Conservation (phyloP, 2,797 vertebrate species). For the Phyllotis vaccarum region DNA sequence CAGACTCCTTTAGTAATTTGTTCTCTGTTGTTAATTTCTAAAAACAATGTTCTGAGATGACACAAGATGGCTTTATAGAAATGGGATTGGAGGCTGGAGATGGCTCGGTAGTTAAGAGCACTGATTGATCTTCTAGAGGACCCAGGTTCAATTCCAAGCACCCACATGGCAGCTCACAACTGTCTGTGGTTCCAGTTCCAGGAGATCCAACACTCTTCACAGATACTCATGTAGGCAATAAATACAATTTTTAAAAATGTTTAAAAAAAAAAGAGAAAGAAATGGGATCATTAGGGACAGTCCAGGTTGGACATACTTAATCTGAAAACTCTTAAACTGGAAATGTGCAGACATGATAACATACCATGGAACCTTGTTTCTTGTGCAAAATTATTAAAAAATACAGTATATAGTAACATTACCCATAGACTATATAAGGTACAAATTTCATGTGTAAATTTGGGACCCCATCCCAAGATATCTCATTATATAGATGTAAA, state of each 20-base stretch:
- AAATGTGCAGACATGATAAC: background rate
- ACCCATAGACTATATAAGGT: background rate
- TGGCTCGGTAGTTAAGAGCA: too few relatives aligned
- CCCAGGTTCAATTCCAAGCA: too few relatives aligned
- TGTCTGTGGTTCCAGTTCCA: too few relatives aligned
- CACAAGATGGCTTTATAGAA: fast-evolving
- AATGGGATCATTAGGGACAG: background rate
- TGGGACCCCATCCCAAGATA: background rate
- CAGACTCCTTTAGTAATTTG: background rate
- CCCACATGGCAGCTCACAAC: too few relatives aligned
- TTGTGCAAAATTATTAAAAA: background rate
- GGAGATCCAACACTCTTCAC: too few relatives aligned
- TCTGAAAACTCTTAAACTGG: background rate
- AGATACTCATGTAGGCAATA: too few relatives aligned
- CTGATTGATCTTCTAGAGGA: too few relatives aligned
- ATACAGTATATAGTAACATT: background rate
- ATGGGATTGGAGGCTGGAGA: too few relatives aligned
- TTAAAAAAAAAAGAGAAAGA: too few relatives aligned
- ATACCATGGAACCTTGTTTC: background rate
- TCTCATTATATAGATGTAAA: background rate
- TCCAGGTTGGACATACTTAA: background rate
- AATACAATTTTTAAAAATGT: too few relatives aligned
- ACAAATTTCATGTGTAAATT: background rate
- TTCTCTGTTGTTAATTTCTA: slow-evolving; percentile 3
- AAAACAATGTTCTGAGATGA: background rate